Percentiles rank a stretch among this genome's conserved stretches.
Conservation (phyloP, 2,797 vertebrate species). For the Enteromius radiatus region DNA sequence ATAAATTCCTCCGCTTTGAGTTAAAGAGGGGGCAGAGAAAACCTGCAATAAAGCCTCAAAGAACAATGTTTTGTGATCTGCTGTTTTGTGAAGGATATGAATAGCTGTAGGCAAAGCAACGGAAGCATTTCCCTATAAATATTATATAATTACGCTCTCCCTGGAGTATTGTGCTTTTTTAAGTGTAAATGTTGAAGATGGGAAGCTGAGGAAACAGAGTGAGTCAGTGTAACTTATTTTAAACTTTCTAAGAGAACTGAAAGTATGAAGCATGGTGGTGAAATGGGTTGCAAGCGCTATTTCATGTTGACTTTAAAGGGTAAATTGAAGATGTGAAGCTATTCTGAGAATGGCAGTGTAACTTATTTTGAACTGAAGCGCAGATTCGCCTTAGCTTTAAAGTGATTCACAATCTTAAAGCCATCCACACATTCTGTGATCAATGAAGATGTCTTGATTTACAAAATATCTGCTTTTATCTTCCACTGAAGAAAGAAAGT, state of each 20-base stretch:
- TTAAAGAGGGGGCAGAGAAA: constrained; percentile 29
- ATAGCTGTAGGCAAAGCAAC: constrained; percentile 26
- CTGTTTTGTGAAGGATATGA: constrained; percentile 30
- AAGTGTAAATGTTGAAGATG: constrained; percentile 3
- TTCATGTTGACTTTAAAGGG: not conserved
- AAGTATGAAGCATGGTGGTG: not conserved
- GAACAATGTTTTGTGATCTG: constrained; percentile 18
- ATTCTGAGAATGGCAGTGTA: not conserved
- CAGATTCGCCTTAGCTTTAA: not conserved
- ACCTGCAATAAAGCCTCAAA: constrained; percentile 12
- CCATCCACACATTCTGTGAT: not conserved
- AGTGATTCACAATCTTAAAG: not conserved
- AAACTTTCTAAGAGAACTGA: constrained; percentile 3
- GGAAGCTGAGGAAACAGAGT: not conserved
- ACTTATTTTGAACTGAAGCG: constrained; percentile 1
- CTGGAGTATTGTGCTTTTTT: constrained; percentile 19
- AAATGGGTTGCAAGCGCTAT: not conserved
- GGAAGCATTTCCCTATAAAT: constrained; percentile 8
- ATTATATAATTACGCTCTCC: constrained; percentile 26
- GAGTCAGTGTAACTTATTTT: constrained; percentile 13
- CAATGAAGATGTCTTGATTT: not conserved
- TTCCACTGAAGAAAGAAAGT: constrained; percentile 1
- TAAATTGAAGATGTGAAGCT: constrained; percentile 7
- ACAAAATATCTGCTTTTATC: not conserved
- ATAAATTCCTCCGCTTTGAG: constrained; percentile 36